phyloP scores from a whole-genome alignment of 2,888 invertebrate genomes.

The Altica lythri region DNA sequence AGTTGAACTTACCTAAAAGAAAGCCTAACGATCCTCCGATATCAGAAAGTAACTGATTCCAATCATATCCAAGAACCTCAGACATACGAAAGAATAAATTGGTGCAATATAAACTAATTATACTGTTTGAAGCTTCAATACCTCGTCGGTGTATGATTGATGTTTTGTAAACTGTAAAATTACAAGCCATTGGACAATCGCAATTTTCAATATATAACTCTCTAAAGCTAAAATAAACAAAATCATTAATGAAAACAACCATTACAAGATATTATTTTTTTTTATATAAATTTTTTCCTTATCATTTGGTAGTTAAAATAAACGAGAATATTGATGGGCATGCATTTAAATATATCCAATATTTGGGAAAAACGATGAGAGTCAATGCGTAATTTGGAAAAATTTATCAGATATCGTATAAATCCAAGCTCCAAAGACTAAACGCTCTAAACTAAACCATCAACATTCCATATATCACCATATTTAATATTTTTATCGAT shows the following conservation, averaged over 20 bases:
- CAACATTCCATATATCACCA: neutral
- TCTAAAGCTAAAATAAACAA: too few species aligned
- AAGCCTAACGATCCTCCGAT: slow-evolving; percentile 72
- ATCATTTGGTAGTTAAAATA: too few species aligned
- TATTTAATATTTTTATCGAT: neutral
- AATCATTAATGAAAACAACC: too few species aligned
- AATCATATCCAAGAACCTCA: slow-evolving; percentile 70
- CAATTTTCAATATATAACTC: slow-evolving; percentile 43
- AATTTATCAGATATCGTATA: too few species aligned
- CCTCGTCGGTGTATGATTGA: slow-evolving; percentile 63
- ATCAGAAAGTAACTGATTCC: slow-evolving; percentile 69
- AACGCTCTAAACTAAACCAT: too few species aligned
- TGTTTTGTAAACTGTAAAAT: slow-evolving; percentile 65
- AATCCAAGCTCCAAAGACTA: too few species aligned
- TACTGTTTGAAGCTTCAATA: slow-evolving; percentile 48
- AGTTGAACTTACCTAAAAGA: slow-evolving; percentile 58
- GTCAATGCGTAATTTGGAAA: too few species aligned
- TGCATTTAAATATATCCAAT: too few species aligned
- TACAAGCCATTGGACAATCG: slow-evolving; percentile 58
- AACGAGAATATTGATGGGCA: too few species aligned
- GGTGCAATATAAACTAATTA: slow-evolving; percentile 66
- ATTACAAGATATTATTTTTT: too few species aligned
- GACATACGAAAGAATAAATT: slow-evolving; percentile 70
- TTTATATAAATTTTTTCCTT: too few species aligned
- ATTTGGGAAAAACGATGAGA: too few species aligned